phyloP scores from a whole-genome alignment of 2,888 invertebrate genomes.

The Cataglyphis livida region DNA sequence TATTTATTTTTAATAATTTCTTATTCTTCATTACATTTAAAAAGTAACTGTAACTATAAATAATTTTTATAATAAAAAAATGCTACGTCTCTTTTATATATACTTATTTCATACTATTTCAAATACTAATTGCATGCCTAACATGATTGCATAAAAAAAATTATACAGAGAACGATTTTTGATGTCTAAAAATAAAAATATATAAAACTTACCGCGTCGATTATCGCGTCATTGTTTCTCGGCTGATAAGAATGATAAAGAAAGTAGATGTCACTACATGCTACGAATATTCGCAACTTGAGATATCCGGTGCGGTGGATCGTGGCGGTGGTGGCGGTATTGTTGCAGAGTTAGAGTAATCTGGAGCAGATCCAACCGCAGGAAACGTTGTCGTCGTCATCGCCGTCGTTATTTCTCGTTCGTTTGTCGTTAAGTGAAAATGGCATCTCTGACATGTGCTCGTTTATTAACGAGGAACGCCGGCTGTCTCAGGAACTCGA shows the following conservation, averaged over 20 bases:
- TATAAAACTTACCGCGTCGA: neutral
- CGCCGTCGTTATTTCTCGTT: conserved; percentile 7
- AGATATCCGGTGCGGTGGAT: neutral
- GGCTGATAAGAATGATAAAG: neutral
- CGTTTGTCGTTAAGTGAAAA: conserved; percentile 69
- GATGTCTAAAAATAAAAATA: conserved; percentile 1
- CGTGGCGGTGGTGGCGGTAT: neutral
- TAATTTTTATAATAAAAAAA: neutral
- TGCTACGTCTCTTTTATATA: neutral
- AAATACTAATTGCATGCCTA: neutral
- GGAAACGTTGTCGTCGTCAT: neutral
- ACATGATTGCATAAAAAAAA: neutral
- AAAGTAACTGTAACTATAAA: neutral
- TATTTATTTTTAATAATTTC: neutral
- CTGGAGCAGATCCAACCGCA: neutral
- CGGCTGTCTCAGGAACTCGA: conserved; percentile 76
- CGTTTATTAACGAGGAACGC: conserved; percentile 79
- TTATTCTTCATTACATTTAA: neutral
- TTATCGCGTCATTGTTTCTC: neutral
- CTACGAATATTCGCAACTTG: neutral
- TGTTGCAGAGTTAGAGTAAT: neutral
- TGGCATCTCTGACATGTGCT: conserved; percentile 82
- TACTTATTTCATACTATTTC: neutral
- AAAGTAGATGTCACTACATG: conserved; percentile 42
- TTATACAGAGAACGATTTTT: neutral